phyloP scores from a whole-genome alignment of 2,113 vertebrate genomes.

The Taxidea taxus region DNA sequence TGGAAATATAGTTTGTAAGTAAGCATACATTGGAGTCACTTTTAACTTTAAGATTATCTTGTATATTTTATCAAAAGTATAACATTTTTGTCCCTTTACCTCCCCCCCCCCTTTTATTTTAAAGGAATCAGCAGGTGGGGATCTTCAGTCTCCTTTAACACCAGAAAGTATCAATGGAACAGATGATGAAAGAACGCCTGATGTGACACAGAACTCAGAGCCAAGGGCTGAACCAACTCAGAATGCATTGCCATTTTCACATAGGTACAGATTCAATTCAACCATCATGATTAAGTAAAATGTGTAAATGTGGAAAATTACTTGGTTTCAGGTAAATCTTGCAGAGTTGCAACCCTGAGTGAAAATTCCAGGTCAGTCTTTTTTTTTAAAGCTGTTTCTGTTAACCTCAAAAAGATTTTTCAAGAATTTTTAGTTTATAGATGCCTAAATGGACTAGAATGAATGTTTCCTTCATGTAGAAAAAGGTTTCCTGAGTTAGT shows the following conservation, averaged over 20 bases:
- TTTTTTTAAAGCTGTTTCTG: neutral
- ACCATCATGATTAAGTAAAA: conserved; percentile 83
- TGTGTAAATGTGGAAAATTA: conserved; percentile 61
- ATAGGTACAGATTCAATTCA: conserved; percentile 92
- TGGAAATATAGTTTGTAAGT: conserved; percentile 13
- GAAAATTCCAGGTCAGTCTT: conserved; percentile 41
- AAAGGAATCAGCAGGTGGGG: conserved; percentile 94
- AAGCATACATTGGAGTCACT: neutral
- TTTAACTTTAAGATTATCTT: conserved; percentile 42
- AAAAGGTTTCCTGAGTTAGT: conserved; percentile 24
- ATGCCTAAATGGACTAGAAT: neutral
- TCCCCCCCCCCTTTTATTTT: neutral
- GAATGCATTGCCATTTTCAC: conserved; percentile 92
- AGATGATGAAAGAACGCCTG: conserved; percentile 89
- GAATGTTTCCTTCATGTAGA: conserved; percentile 36
- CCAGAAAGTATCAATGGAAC: conserved; percentile 97
- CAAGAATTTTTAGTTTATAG: neutral
- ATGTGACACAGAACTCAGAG: conserved; percentile 88
- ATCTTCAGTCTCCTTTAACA: conserved; percentile 93
- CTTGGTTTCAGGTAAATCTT: conserved; percentile 34
- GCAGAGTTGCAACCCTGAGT: conserved; percentile 27
- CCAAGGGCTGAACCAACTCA: conserved; percentile 91
- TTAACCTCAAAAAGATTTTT: conserved; percentile 22
- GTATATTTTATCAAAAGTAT: conserved; percentile 35
- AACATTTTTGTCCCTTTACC: neutral